Base-by-base conservation (phyloP, 1,140 invertebrate genomes). In the Galendromus occidentalis region DNA sequence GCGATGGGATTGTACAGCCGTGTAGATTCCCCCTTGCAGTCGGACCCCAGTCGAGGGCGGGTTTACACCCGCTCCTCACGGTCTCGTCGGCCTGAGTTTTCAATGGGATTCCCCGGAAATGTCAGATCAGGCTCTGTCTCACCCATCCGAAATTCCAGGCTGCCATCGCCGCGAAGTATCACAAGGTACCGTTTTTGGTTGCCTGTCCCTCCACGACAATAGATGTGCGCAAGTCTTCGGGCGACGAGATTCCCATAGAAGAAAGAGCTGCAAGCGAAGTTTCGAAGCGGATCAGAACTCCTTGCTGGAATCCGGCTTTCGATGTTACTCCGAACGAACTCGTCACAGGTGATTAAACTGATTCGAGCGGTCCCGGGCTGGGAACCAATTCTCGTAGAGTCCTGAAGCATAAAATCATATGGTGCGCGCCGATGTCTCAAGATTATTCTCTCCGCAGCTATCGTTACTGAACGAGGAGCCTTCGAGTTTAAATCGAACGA, bases 301-400 rank as follows among this genome's bases (percentile, higher is more conserved):
- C 82, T 55, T 94, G 89, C 73, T 99, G 93, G 93, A 99, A 99
- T 81, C 95, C 95, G 45, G 87, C 92, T 0, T 99, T 99, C 78
- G 95, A 99, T 79, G 85, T 98, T 1, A 98, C 95, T n/a, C 93
- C 94, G 20, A 87, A 88, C 4, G 76, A 82, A 25, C 80, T 98
- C 0, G 97, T 99, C 64, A 88, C 88, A 22, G 78, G 76, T 7
- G 33, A 25, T 22, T 4, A 39, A n/a, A n/a, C n/a, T n/a, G n/a
- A n/a, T n/a, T n/a, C n/a, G n/a, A n/a, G n/a, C n/a, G n/a, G n/a
- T n/a, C n/a, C n/a, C n/a, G n/a, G n/a, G n/a, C n/a, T n/a, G n/a
- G n/a, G n/a, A n/a, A n/a, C n/a, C n/a, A n/a, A n/a, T n/a, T n/a
- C n/a, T n/a, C n/a, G n/a, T n/a, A n/a, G n/a, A n/a, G n/a, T n/a